Evolutionary conservation across 2,113 vertebrate genomes (phyloP).

Genomic region (Falcunculus frontatus): DNA sequence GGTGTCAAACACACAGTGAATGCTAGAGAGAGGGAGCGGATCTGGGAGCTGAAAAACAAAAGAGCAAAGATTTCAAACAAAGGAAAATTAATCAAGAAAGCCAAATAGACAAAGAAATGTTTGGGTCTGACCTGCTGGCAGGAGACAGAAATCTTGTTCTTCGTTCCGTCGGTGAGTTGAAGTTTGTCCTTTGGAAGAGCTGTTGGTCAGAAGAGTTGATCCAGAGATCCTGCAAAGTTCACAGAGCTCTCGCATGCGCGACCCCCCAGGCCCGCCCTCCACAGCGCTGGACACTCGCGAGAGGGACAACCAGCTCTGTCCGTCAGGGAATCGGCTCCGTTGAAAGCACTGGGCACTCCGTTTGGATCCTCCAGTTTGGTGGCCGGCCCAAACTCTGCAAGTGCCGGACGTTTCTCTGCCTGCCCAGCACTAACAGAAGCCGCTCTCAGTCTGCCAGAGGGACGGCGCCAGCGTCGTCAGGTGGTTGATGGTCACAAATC

Average conservation of each 20-base stretch:
- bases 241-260: conserved; percentile 94
- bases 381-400: conserved; percentile 64
- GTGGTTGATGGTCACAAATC: conserved; percentile 82
- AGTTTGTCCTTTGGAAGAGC: conserved; percentile 79
- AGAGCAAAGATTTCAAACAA: conserved; percentile 88
- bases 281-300: conserved; percentile 72
- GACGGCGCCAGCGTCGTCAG: conserved; percentile 73
- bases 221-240: conserved; percentile 97
- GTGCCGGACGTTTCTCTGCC: conserved; percentile 68
- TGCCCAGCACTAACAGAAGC: conserved; percentile 75
- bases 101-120: conserved; percentile 83
- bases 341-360: conserved; percentile 70
- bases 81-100: conserved; percentile 89
- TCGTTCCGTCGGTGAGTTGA: conserved; percentile 79
- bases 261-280: conserved; percentile 87
- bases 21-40: conserved; percentile 83
- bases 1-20: conserved; percentile 80
- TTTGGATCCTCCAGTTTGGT: conserved; percentile 68
- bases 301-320: conserved; percentile 77
- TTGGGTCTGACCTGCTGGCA: conserved; percentile 99
- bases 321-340: conserved; percentile 74
- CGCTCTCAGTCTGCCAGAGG: conserved; percentile 75
- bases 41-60: conserved; percentile 88
- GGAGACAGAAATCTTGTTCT: conserved; percentile 92
- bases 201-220: conserved; percentile 81